Evolutionary conservation across 2,888 invertebrate species (phyloP).

Genomic region (Zaprionus lineosus): DNA sequence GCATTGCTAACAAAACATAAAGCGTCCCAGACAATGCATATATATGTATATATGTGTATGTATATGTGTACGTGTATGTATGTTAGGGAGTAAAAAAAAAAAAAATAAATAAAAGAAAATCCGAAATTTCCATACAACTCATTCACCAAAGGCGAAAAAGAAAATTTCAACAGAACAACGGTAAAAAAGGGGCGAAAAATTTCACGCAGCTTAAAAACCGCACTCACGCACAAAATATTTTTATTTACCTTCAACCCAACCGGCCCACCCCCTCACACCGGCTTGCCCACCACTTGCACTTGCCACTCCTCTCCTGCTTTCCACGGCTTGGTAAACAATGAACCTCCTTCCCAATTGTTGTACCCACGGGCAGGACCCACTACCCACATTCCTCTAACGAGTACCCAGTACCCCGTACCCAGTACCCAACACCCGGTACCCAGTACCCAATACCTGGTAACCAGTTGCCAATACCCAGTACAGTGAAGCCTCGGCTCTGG

Average conservation of each 20-base stretch:
- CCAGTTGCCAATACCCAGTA: too few species aligned
- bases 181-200: slow-evolving; percentile 56
- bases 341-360: slow-evolving; percentile 28
- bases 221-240: slow-evolving; percentile 78
- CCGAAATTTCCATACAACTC: slow-evolving; percentile 7
- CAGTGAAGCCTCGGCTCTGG: slow-evolving; percentile 13
- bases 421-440: too few species aligned
- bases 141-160: slow-evolving; percentile 15
- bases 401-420: too few species aligned
- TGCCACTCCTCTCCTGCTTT: slow-evolving; percentile 8
- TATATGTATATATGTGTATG: slow-evolving; percentile 15
- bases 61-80: neutral
- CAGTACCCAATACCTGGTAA: too few species aligned
- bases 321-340: slow-evolving; percentile 65
- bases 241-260: slow-evolving; percentile 62
- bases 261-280: neutral
- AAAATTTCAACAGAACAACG: slow-evolving; percentile 30
- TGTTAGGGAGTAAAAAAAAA: slow-evolving; percentile 23
- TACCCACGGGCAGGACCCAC: too few species aligned
- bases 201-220: slow-evolving; percentile 78
- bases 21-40: slow-evolving; percentile 62
- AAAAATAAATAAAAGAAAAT: slow-evolving; percentile 12
- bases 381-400: too few species aligned
- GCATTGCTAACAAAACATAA: slow-evolving; percentile 69
- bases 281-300: neutral